phyloP scores from a whole-genome alignment of 2,888 invertebrate species.

The Girardia tigrina region DNA sequence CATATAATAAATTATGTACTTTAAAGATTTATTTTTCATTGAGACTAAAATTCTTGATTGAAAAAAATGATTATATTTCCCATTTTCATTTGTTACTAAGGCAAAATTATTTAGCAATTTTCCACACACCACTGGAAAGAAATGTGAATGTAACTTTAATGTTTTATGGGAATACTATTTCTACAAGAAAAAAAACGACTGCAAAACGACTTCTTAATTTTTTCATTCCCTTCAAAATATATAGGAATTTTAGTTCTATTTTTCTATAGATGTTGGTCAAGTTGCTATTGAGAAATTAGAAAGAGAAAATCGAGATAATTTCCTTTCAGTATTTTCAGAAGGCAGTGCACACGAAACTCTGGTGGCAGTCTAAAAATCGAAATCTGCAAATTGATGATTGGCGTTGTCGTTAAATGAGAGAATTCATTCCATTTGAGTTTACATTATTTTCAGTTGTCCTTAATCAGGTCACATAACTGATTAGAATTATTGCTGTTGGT shows the following conservation, averaged over 20 bases:
- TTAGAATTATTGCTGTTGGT: neutral
- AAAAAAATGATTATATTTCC: neutral
- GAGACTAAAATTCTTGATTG: neutral
- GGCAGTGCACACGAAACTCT: neutral
- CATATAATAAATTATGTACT: too few species aligned
- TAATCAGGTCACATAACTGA: neutral
- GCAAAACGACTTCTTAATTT: neutral
- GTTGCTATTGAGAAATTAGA: neutral
- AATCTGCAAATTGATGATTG: constrained; percentile 3
- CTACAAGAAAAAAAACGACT: neutral
- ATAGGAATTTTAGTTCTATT: too few species aligned
- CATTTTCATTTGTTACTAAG: neutral
- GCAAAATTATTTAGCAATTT: neutral
- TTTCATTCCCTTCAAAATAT: neutral
- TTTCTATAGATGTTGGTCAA: too few species aligned
- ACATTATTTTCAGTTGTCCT: constrained; percentile 1
- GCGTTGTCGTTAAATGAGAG: constrained; percentile 13
- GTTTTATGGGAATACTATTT: neutral
- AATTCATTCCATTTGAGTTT: constrained; percentile 20
- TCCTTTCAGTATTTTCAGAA: neutral
- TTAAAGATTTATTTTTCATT: neutral
- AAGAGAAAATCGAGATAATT: neutral
- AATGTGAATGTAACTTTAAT: neutral
- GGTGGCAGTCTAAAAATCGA: neutral
- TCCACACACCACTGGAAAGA: neutral